These are phyloP conservation scores for Psittacula cyanocephala DNA, from an alignment of 2,113 vertebrate species.

Conservation along the genomic window DNA sequence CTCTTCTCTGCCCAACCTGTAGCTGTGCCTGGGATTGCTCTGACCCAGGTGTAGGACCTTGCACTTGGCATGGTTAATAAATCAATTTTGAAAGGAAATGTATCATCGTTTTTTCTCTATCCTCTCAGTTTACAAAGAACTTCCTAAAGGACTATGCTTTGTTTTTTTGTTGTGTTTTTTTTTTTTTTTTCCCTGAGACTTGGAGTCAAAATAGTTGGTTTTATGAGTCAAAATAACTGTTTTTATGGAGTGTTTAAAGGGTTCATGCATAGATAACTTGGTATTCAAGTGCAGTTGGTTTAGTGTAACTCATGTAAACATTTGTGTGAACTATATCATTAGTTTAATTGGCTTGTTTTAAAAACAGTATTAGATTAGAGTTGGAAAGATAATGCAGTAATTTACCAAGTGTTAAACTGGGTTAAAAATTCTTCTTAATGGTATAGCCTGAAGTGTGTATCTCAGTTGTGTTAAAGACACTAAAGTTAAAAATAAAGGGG, in stretches of 20 bases:
- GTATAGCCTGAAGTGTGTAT: neutral
- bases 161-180: too few species aligned
- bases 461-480: conserved; percentile 37
- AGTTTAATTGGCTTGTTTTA: neutral
- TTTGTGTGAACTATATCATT: neutral
- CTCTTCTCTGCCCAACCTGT: too few species aligned
- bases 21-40: too few species aligned
- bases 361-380: neutral
- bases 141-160: neutral
- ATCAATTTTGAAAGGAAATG: neutral
- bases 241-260: neutral
- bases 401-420: conserved; percentile 1
- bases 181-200: neutral
- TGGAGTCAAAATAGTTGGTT: neutral
- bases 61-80: too few species aligned
- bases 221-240: neutral
- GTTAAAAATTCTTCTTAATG: conserved; percentile 7
- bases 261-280: neutral
- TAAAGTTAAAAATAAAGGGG: conserved; percentile 56
- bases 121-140: neutral
- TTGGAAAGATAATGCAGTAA: neutral
- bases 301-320: neutral
- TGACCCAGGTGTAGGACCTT: too few species aligned
- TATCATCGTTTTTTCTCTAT: neutral
- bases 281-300: neutral